Percentiles rank a stretch among this genome's conserved stretches.
Conservation (phyloP, 1,140 invertebrate genomes). For the Apolygus lucorum region DNA sequence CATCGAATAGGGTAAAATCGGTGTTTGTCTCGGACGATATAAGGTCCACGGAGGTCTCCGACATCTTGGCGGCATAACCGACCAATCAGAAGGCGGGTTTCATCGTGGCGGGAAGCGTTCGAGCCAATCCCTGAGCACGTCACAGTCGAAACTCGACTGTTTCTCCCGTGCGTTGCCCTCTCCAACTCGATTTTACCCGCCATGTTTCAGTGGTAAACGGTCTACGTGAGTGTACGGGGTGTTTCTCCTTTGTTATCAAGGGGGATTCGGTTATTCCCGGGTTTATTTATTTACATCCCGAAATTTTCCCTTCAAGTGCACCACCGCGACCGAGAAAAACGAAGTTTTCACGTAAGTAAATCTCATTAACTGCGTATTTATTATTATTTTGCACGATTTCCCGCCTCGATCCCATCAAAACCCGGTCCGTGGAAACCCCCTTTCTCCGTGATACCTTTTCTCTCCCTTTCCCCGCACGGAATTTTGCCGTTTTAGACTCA, state of each 20-base stretch:
- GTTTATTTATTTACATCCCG: background rate
- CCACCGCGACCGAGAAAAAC: background rate
- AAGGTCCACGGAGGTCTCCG: background rate
- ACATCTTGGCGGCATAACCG: background rate
- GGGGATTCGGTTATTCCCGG: background rate
- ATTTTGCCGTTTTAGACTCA: background rate
- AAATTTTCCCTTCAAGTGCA: background rate
- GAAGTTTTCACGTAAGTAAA: background rate
- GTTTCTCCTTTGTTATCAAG: background rate
- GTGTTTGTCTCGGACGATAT: background rate
- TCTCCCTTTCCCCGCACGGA: background rate
- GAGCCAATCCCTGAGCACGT: background rate
- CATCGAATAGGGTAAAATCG: background rate
- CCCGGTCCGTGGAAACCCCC: background rate
- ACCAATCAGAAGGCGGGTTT: background rate
- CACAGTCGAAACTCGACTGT: background rate
- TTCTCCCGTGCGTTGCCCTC: background rate
- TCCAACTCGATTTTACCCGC: background rate
- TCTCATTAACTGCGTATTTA: background rate
- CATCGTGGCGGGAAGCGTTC: background rate
- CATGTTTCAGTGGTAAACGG: background rate
- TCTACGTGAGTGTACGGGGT: background rate
- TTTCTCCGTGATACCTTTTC: background rate
- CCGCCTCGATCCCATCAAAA: no score
- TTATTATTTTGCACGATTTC: background rate